These are phyloP conservation scores for Rhea pennata DNA, from an alignment of 2,113 vertebrate genomes.

Conservation along the genomic window DNA sequence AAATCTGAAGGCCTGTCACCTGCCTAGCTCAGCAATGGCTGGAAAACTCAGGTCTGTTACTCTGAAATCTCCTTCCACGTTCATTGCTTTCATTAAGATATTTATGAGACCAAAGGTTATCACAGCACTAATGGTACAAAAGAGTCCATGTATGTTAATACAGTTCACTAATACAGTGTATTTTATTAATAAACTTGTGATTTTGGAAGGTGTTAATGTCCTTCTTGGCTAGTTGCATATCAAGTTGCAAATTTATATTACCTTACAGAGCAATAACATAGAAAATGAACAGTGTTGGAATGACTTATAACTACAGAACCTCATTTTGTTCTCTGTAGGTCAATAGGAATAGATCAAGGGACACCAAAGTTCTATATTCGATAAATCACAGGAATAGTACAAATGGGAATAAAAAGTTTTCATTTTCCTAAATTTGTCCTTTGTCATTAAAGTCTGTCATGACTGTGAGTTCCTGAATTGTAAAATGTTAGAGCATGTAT, in stretches of 20 bases:
- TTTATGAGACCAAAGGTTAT: neutral
- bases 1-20: neutral
- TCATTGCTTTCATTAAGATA: neutral
- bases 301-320: neutral
- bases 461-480: neutral
- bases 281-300: neutral
- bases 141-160: neutral
- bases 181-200: neutral
- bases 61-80: neutral
- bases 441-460: neutral
- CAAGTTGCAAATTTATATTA: neutral
- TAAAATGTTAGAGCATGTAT: neutral
- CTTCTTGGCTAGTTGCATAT: neutral
- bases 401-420: neutral
- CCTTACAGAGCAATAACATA: neutral
- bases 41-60: accelerated
- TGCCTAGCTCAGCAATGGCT: neutral
- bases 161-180: neutral
- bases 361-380: neutral
- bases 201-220: neutral
- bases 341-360: neutral
- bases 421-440: neutral
- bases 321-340: neutral
- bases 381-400: neutral
- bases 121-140: neutral